Base-by-base conservation (phyloP, 2,888 invertebrate genomes). In the Drosophila pseudotakahashii region DNA sequence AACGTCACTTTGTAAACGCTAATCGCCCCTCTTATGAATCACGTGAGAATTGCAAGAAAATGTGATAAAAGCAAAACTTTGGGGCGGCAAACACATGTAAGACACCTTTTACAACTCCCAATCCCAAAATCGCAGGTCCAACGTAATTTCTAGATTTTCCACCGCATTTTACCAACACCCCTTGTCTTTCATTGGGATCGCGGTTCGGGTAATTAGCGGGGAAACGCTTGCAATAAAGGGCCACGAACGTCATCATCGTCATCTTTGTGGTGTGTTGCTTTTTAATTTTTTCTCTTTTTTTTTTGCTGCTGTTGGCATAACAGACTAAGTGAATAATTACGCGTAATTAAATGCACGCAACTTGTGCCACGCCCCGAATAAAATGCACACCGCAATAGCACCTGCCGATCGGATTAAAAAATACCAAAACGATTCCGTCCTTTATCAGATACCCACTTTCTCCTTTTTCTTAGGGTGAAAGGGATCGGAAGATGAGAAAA, bases 331-430 rank as follows among this genome's bases (percentile, higher is more conserved):
- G 83, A 83, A 83, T 81, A 81, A 81, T 81, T 84, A 81, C 81
- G 81, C 85, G 73, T 74, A 76, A 79, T 83, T 85, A 83, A 80
- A 73, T 78, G 86, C 86, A 85, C 75, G 80, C 80, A 75, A 74
- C 41, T 67, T 47, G 23, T 19, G 66, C 30, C 73, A 76, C 63
- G 73, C 75, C 77, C 54, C 54, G 14, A 39, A n/a, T 30, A 19
- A 13, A 60, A 36, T 30, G 36, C 44, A 45, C 16, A 3, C n/a
- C 10, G 26, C 50, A 41, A 14, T 16, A 44, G 37, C 55, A 64
- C 41, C 61, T 68, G 60, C 30, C 42, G 59, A 48, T 47, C 13
- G 42, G 13, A 39, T 36, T 26, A 11, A 30, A 52, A 19, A 34
- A n/a, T 26, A 13, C 14, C 19, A 9, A 26, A 30, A 30, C 16